Conservation (phyloP, 1,140 invertebrate genomes). For the Bathynomus jamesi region DNA sequence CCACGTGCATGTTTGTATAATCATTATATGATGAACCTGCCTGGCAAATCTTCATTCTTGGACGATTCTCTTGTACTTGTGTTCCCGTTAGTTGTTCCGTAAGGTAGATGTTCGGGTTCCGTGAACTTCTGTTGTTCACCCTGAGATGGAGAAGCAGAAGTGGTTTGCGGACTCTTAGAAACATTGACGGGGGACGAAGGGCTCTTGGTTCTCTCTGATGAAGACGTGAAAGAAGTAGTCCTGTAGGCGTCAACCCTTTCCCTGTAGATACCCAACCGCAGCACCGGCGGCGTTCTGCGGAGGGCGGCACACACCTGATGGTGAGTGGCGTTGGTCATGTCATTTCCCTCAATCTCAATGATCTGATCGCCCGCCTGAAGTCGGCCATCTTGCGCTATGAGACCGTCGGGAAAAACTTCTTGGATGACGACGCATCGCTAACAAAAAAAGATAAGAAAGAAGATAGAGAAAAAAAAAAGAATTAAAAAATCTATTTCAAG, state of each 20-base stretch:
- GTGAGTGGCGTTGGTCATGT: conserved; percentile 40
- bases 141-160: not conserved
- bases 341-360: conserved; percentile 51
- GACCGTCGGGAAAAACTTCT: conserved; percentile 48
- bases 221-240: not conserved
- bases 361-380: conserved; percentile 55
- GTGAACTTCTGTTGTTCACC: too few relatives aligned
- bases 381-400: conserved; percentile 48
- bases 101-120: too few relatives aligned
- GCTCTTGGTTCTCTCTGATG: not conserved
- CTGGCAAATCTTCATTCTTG: too few relatives aligned
- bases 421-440: conserved; percentile 48
- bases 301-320: conserved; percentile 38
- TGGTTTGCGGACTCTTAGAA: not conserved
- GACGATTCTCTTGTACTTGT: too few relatives aligned
- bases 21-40: too few relatives aligned
- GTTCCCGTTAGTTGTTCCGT: too few relatives aligned
- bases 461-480: too few relatives aligned
- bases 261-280: conserved; percentile 40
- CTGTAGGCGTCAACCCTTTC: conserved; percentile 40
- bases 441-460: conserved; percentile 16
- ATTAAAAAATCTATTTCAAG: too few relatives aligned
- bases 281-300: conserved; percentile 32
- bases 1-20: too few relatives aligned
- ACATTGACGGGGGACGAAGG: not conserved